These are phyloP conservation scores for Etheostoma perlongum DNA, from an alignment of 2,797 vertebrate species.

Conservation along the genomic window DNA sequence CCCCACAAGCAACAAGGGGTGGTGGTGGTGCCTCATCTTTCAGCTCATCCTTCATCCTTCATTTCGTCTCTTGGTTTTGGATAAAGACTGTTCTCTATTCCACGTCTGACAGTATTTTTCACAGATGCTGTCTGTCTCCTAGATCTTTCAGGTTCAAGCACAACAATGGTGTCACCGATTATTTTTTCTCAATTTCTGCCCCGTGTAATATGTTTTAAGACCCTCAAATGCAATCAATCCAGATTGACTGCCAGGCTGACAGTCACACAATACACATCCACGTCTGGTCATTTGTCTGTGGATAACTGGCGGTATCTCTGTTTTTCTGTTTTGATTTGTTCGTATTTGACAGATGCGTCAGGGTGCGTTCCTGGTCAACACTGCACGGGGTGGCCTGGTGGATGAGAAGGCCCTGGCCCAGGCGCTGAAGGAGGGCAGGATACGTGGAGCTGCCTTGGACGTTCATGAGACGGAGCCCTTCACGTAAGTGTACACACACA, in stretches of 20 bases:
- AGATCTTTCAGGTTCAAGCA: constrained; percentile 51
- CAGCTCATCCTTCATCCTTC: constrained; percentile 62
- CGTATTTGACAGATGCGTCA: constrained; percentile 92
- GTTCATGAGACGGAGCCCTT: constrained; percentile 97
- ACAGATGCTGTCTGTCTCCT: constrained; percentile 42
- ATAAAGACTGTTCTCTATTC: constrained; percentile 54
- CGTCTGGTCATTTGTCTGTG: constrained; percentile 7
- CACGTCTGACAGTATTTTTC: constrained; percentile 61
- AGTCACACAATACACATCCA: not conserved
- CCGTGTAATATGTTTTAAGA: constrained; percentile 42
- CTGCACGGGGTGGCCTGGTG: constrained; percentile 94
- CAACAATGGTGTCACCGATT: constrained; percentile 31
- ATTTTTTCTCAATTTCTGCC: constrained; percentile 14
- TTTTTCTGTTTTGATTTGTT: constrained; percentile 22
- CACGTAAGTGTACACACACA: constrained; percentile 79
- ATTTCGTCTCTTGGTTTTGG: constrained; percentile 59
- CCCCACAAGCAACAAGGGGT: constrained; percentile 31
- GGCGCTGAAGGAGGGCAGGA: constrained; percentile 97
- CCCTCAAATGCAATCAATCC: constrained; percentile 33
- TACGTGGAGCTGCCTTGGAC: constrained; percentile 96
- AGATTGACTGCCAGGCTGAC: constrained; percentile 27
- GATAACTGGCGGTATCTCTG: not conserved
- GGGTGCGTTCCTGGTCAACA: constrained; percentile 97
- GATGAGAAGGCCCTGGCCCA: constrained; percentile 98
- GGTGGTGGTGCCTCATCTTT: constrained; percentile 44